Conservation (phyloP, 2,888 invertebrate species). For the Harpagoxenus sublaevis region DNA sequence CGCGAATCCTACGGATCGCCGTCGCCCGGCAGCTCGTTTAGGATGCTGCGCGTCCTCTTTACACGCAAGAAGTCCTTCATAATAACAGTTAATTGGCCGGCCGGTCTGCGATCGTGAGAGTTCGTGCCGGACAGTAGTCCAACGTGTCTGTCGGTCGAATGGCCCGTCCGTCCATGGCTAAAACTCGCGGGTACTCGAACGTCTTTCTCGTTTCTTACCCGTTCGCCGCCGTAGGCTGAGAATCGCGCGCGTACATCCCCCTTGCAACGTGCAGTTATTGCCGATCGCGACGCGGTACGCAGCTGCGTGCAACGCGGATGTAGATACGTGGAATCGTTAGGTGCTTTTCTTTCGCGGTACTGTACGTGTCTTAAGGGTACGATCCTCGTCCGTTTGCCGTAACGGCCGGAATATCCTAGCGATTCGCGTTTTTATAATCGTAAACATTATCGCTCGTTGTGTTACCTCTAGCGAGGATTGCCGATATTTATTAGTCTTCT, state of each 20-base stretch:
- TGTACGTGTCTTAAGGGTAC: constrained; percentile 5
- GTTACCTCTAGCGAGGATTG: neutral
- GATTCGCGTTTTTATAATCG: constrained; percentile 68
- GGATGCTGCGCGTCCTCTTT: constrained; percentile 65
- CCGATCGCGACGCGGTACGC: constrained; percentile 72
- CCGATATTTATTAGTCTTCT: neutral
- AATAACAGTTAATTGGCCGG: constrained; percentile 82
- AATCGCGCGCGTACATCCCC: constrained; percentile 37
- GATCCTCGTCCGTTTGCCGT: constrained; percentile 34
- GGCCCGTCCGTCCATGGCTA: constrained; percentile 49
- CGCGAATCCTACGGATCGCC: constrained; percentile 55
- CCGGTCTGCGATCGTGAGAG: constrained; percentile 77
- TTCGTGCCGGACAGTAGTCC: constrained; percentile 69
- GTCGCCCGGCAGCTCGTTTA: constrained; percentile 28
- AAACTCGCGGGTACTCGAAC: constrained; percentile 46
- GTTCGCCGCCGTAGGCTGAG: constrained; percentile 42
- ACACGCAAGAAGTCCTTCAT: constrained; percentile 79
- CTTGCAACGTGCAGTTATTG: constrained; percentile 68
- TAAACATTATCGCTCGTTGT: constrained; percentile 38
- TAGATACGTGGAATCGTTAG: constrained; percentile 76
- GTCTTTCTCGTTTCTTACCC: constrained; percentile 62
- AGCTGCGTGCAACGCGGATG: constrained; percentile 65
- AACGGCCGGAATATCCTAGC: constrained; percentile 56
- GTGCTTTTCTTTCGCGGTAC: constrained; percentile 68
- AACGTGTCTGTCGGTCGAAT: constrained; percentile 68